Evolutionary conservation across 2,797 vertebrate genomes (phyloP), one percentile per base, ranked within the genome.

Genomic region (Sardinella longiceps): DNA sequence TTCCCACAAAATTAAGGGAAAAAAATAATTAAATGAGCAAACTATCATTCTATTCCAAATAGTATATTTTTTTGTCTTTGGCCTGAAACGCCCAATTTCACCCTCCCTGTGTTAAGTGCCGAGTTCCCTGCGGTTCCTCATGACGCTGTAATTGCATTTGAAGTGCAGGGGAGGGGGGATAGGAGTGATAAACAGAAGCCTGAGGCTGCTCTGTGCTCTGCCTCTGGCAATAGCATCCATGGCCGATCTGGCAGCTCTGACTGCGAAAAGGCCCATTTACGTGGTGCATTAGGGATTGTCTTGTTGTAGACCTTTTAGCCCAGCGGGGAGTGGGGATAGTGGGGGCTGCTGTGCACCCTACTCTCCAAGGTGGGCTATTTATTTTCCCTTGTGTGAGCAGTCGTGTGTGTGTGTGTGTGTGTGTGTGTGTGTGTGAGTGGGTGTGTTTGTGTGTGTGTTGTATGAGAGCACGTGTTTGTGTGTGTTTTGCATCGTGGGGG

Each of bases 281-380:
- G 87, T 85, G 80, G 88, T 90, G 89, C 88, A 89, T 94, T 90
- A 89, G 84, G 84, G 89, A 90, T 91, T 39, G 89, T 91, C 89
- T 90, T 90, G 88, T 90, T 90, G 88, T 89, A 80, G 48, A 87
- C 70, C 74, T 88, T 90, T 90, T 33, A 83, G 84, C 82, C 60
- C 87, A 85, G 87, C 81, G 84, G 90, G 88, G 60, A 77, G 82
- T 46, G 58, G 81, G 28, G 28, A 30, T 39, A 81, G 39, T 18
- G 50, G 39, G 43, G 80, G 53, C 80, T 51, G 80, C 48, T n/a
- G 25, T 84, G 74, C 85, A 43, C 18, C 33, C 51, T 23, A 20
- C 51, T 23, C 70, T 77, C 37, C 7, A 23, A 43, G 37, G 37
- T 77, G 70, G 37, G 37, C 33, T 77, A 43, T 39, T 77, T 77